These are phyloP conservation scores for Norana najaformis DNA, from an alignment of 2,888 invertebrate genomes.

Conservation along the genomic window DNA sequence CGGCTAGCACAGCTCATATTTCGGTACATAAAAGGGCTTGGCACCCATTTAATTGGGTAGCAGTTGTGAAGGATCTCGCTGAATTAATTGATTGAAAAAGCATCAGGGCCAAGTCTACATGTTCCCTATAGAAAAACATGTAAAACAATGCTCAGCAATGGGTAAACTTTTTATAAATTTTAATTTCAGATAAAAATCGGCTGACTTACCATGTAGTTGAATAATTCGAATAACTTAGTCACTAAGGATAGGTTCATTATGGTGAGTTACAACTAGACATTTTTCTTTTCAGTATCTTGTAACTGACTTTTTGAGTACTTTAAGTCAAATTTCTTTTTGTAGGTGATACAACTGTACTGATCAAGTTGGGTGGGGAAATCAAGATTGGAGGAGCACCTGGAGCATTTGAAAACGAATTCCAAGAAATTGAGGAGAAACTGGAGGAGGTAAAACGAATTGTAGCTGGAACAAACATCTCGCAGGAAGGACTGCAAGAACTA, in stretches of 20 bases:
- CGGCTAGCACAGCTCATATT: not conserved
- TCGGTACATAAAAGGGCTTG: not conserved
- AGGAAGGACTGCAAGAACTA: constrained; percentile 65
- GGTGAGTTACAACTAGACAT: not conserved
- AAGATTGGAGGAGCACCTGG: constrained; percentile 94
- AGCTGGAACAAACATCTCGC: constrained; percentile 75
- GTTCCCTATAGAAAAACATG: not conserved
- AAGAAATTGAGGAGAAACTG: constrained; percentile 83
- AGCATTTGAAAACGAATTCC: constrained; percentile 92
- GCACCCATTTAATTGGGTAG: not conserved
- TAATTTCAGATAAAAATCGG: not conserved
- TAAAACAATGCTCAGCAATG: not conserved
- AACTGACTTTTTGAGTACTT: constrained; percentile 50
- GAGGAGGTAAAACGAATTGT: constrained; percentile 78
- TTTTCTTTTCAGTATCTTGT: constrained; percentile 68
- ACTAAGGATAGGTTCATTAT: not conserved
- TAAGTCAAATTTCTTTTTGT: not conserved
- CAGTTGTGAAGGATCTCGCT: not conserved
- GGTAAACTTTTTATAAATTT: not conserved
- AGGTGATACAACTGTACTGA: constrained; percentile 77
- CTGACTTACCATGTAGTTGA: not conserved
- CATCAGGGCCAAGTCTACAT: not conserved
- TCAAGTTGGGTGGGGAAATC: constrained; percentile 86
- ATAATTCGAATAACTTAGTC: not conserved
- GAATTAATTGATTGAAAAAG: not conserved